phyloP scores from a whole-genome alignment of 2,797 vertebrate genomes.

The Parambassis ranga region DNA sequence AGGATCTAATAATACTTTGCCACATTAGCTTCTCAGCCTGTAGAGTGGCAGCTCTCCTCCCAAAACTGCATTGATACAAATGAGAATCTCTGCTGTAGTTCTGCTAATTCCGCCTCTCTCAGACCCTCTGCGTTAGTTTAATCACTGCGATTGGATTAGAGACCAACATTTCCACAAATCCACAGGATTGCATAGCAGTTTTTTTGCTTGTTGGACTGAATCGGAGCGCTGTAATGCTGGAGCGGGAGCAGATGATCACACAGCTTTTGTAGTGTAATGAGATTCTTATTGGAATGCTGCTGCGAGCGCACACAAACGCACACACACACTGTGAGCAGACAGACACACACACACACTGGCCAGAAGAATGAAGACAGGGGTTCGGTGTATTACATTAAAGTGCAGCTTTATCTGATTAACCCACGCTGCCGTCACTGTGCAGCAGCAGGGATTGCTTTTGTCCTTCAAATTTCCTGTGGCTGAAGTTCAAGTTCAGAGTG shows the following conservation, averaged over 20 bases:
- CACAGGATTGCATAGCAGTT: background rate
- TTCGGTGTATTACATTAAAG: conserved; percentile 22
- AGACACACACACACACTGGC: background rate
- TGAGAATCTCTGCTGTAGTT: background rate
- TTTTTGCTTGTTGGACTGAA: conserved; percentile 6
- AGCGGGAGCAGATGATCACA: conserved; percentile 33
- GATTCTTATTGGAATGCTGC: conserved; percentile 40
- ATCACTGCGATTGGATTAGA: conserved; percentile 18
- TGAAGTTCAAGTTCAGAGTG: conserved; percentile 18
- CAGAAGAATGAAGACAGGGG: background rate
- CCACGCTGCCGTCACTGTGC: conserved; percentile 8
- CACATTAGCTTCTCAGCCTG: background rate
- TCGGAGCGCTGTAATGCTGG: background rate
- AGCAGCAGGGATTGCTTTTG: conserved; percentile 5
- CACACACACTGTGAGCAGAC: background rate
- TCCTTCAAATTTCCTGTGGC: conserved; percentile 33
- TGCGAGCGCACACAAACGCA: background rate
- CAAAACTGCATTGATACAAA: background rate
- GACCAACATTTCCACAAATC: background rate
- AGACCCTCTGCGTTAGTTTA: background rate
- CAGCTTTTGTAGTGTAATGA: conserved; percentile 49
- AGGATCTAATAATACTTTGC: background rate
- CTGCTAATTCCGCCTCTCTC: background rate
- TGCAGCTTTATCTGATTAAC: conserved; percentile 38
- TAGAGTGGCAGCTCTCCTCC: background rate